Conservation (phyloP, 2,888 invertebrate genomes). For the Lysandra coridon region DNA sequence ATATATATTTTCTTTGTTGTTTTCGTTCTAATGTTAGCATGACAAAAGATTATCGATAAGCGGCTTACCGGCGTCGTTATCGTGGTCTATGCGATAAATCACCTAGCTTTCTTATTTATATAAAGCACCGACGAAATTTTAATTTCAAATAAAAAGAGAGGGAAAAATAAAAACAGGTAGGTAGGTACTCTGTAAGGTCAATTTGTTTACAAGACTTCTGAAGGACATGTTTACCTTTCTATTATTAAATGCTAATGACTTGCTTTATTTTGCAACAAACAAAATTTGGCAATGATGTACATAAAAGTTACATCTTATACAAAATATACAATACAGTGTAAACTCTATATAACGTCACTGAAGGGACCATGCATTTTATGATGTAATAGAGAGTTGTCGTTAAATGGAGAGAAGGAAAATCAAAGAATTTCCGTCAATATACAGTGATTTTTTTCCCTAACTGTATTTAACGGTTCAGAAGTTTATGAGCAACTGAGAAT, state of each 20-base stretch:
- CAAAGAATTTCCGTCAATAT: too few relatives aligned
- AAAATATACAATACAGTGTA: too few relatives aligned
- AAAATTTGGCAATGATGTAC: slow-evolving; percentile 16
- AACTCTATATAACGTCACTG: too few relatives aligned
- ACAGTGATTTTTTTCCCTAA: too few relatives aligned
- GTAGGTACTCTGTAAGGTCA: slow-evolving; percentile 34
- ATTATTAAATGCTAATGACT: slow-evolving; percentile 24
- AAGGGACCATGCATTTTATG: too few relatives aligned
- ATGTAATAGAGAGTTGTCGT: too few relatives aligned
- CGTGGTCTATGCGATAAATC: neutral
- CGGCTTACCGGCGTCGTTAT: neutral
- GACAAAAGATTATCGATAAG: slow-evolving; percentile 13
- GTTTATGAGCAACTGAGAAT: too few relatives aligned
- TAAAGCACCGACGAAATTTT: neutral
- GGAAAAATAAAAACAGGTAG: neutral
- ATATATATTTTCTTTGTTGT: slow-evolving; percentile 50
- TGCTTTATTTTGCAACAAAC: slow-evolving; percentile 29
- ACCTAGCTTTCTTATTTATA: neutral
- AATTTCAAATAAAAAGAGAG: slow-evolving; percentile 35
- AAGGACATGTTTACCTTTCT: slow-evolving; percentile 31
- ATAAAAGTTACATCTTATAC: neutral
- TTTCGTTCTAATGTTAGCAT: slow-evolving; percentile 44
- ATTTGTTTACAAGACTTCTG: slow-evolving; percentile 24
- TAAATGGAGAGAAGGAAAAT: too few relatives aligned
- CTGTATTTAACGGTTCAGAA: too few relatives aligned